Evolutionary conservation across 2,888 invertebrate genomes (phyloP), one percentile per base, ranked within the genome.

Genomic region (Temnothorax ravouxi): DNA sequence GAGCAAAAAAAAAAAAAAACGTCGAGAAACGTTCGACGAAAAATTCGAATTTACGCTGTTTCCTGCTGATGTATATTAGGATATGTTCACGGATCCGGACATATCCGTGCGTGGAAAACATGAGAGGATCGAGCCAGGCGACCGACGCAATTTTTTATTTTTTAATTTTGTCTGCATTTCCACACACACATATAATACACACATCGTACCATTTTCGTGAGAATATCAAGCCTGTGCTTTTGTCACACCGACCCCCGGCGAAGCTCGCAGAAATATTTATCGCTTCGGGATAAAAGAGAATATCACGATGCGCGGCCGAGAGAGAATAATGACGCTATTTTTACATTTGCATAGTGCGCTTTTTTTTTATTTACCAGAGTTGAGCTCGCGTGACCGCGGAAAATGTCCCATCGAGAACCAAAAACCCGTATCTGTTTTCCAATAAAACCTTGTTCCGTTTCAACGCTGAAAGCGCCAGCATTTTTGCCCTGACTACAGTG

Each of bases 351-450:
- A 79, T 88, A 83, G 64, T 76, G 76, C 79, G 61, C 84, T 82
- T 88, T 86, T 83, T 82, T 82, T 88, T 86, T 83, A 84, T 88
- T 88, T 88, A 84, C 82, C 82, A 77, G 81, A 83, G 18, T 52
- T 67, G 18, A 47, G 69, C 13, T 62, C 52, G 76, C 66, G 18
- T 41, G 25, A 59, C 18, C 38, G 25, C 18, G 34, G 18, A 59
- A 61, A 72, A 38, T 38, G 54, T 21, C 0, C 13, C 38, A 54
- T 54, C 8, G 29, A 18, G n/a, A 52, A 38, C 9, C 56, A 25
- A 56, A 56, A 13, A 25, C 9, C 18, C n/a, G 18, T 77, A 54
- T 44, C 41, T 41, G 66, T 44, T 77, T 77, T 29, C 29, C 54
- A 66, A 44, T 66, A n/a, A 66, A 77, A 67, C 15, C 52, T 44